Percentiles rank a stretch among this genome's conserved stretches.
phyloP scores from a whole-genome alignment of 2,113 vertebrate genomes.

The Corythoichthys haematopterus region DNA sequence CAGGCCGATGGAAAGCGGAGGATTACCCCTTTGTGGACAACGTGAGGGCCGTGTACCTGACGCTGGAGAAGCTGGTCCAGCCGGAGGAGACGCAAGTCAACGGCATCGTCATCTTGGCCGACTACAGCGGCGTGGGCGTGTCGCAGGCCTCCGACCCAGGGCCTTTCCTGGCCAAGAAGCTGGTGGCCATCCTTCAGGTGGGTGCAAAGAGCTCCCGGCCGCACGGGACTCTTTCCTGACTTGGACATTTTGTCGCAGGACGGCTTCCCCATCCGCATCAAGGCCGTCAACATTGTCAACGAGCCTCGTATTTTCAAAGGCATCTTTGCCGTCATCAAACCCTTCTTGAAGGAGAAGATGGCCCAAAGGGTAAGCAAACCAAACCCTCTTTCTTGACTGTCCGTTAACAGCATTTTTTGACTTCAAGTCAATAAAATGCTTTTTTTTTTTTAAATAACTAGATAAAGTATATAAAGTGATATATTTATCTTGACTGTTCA shows the following conservation, averaged over 20 bases:
- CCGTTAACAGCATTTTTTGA: too few species aligned
- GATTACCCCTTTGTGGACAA: conserved; percentile 95
- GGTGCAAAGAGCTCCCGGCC: conserved; percentile 18
- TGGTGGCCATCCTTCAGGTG: conserved; percentile 97
- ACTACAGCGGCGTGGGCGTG: conserved; percentile 95
- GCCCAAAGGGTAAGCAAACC: conserved; percentile 83
- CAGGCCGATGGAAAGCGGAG: conserved; percentile 93
- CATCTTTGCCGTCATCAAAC: conserved; percentile 97
- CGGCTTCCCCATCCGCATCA: conserved; percentile 97
- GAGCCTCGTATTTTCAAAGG: conserved; percentile 98
- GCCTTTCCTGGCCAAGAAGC: conserved; percentile 96
- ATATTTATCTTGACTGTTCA: too few species aligned
- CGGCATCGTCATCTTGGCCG: conserved; percentile 92
- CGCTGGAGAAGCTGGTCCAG: conserved; percentile 95
- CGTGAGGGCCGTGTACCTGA: conserved; percentile 92
- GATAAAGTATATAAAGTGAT: too few species aligned
- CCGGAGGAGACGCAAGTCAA: conserved; percentile 97
- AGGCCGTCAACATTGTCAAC: conserved; percentile 95
- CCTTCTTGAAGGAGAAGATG: conserved; percentile 98
- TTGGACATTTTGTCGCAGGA: conserved; percentile 71
- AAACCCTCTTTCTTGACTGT: too few species aligned
- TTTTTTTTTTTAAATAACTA: too few species aligned
- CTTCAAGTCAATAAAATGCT: too few species aligned
- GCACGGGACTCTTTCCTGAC: too few species aligned
- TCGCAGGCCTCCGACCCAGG: conserved; percentile 96